These are phyloP conservation scores for Sapajus apella DNA, from an alignment of 2,113 vertebrate genomes.

Conservation along the genomic window DNA sequence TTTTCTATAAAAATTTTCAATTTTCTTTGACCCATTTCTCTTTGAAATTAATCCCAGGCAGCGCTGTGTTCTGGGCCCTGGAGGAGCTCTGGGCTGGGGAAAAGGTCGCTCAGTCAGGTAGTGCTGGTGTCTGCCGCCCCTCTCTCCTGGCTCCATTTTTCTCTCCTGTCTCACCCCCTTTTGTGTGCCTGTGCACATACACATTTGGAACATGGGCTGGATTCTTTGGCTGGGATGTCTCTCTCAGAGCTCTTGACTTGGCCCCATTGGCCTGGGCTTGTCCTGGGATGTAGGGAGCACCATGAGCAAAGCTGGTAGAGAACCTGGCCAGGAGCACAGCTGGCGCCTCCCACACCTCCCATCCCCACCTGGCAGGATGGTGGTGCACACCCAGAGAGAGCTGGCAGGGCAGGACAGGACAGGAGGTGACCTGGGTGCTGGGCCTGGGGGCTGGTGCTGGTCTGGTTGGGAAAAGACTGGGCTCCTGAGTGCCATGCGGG, in stretches of 20 bases:
- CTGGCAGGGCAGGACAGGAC: neutral
- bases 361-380: too few species aligned
- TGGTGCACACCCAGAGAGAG: neutral
- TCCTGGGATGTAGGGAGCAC: neutral
- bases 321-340: too few species aligned
- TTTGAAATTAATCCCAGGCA: slow-evolving; percentile 64
- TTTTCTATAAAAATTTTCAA: slow-evolving; percentile 69
- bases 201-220: neutral
- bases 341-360: neutral
- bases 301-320: neutral
- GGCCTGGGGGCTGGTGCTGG: neutral
- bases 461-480: neutral
- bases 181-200: too few species aligned
- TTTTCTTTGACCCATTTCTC: slow-evolving; percentile 77
- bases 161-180: neutral
- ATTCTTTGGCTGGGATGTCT: neutral
- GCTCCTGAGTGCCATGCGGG: neutral
- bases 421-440: neutral
- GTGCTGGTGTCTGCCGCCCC: neutral
- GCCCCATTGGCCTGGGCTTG: neutral
- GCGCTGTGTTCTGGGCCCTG: slow-evolving; percentile 7
- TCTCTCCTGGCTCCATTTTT: neutral
- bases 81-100: slow-evolving; percentile 8
- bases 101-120: slow-evolving; percentile 47
- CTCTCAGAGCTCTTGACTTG: neutral